These are phyloP conservation scores for Planococcus citri DNA, from an alignment of 1,140 invertebrate species.

Conservation along the genomic window DNA sequence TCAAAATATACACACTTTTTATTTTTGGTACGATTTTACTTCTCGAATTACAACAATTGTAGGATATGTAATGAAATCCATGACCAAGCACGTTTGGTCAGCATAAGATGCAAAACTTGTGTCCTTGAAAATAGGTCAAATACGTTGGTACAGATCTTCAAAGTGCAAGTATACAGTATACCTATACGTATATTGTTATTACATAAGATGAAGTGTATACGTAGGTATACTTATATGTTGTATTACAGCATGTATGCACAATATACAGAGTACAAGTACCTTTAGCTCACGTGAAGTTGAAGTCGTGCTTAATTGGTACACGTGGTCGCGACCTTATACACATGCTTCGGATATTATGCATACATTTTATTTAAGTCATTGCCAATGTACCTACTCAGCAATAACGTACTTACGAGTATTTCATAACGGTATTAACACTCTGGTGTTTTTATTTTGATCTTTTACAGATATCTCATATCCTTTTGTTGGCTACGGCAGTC, in stretches of 20 bases:
- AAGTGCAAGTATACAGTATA: not conserved
- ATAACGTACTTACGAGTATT: too few relatives aligned
- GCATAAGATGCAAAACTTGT: not conserved
- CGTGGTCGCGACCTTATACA: not conserved
- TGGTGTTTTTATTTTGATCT: not conserved
- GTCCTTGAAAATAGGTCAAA: constrained; percentile 3
- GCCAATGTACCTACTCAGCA: too few relatives aligned
- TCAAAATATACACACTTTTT: too few relatives aligned
- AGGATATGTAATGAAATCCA: too few relatives aligned
- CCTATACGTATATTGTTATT: too few relatives aligned
- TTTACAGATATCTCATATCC: constrained; percentile 10
- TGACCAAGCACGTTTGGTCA: too few relatives aligned
- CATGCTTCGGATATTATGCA: not conserved
- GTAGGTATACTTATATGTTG: too few relatives aligned
- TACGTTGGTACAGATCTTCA: not conserved
- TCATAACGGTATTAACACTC: not conserved
- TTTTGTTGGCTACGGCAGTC: not conserved
- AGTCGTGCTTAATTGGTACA: not conserved
- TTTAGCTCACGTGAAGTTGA: not conserved
- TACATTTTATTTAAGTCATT: too few relatives aligned
- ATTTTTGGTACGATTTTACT: too few relatives aligned
- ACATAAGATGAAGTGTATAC: not conserved
- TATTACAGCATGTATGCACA: not conserved
- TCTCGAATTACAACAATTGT: too few relatives aligned
- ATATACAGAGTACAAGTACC: not conserved